Evolutionary conservation across 2,888 invertebrate species (phyloP).

Genomic region (Branchipolynoe longqiensis): DNA sequence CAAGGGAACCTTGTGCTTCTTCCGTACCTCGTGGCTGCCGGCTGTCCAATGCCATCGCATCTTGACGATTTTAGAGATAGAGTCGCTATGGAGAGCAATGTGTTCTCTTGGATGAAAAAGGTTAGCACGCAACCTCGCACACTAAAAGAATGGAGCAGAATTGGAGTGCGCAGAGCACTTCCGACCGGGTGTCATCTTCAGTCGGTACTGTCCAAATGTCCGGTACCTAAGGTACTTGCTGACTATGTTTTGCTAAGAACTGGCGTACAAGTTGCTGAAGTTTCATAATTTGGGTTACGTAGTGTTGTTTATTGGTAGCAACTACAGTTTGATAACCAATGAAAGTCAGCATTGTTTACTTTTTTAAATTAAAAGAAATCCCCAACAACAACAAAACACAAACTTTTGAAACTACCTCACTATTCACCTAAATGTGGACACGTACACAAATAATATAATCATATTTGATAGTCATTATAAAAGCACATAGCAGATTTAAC

Average conservation of each 20-base stretch:
- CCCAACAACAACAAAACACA: too few species aligned
- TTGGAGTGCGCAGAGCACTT: background rate
- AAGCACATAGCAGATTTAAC: too few species aligned
- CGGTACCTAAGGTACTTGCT: background rate
- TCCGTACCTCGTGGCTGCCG: constrained; percentile 35
- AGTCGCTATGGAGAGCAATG: background rate
- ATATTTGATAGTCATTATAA: too few species aligned
- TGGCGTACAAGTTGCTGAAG: too few species aligned
- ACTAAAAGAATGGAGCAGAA: background rate
- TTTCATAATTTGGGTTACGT: too few species aligned
- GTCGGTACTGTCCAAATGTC: background rate
- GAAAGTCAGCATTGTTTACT: too few species aligned
- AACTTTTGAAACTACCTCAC: too few species aligned
- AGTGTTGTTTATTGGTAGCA: too few species aligned
- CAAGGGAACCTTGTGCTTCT: constrained; percentile 9
- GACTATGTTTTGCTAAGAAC: background rate
- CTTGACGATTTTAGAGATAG: background rate
- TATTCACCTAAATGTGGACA: too few species aligned
- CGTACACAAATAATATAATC: too few species aligned
- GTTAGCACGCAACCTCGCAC: background rate
- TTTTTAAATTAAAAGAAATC: too few species aligned
- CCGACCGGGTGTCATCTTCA: background rate
- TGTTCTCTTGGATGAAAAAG: background rate
- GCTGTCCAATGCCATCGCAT: background rate
- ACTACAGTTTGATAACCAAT: too few species aligned